Evolutionary conservation across 2,113 vertebrate species (phyloP), one percentile per base, ranked within the genome.

Genomic region (Malurus melanocephalus): DNA sequence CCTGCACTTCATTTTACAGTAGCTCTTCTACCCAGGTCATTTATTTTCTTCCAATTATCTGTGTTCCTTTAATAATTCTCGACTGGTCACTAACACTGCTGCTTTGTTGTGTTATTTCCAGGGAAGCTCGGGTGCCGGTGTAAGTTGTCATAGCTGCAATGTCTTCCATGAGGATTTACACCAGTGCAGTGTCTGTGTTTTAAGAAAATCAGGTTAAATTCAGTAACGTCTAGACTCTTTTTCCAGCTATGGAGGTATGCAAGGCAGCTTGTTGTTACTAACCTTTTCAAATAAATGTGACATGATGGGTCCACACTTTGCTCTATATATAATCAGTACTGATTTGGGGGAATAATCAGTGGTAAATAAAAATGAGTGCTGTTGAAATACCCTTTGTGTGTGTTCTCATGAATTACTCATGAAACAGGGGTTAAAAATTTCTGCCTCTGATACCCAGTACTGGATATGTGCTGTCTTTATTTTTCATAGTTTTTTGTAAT

Each of bases 361-460:
- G 81, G 64, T 89, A 94, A 94, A 95, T 88, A 95, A 87, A 90
- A 95, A 89, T 83, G 65, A 94, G 51, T 71, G 65, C 33, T 87
- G 72, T 81, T 93, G 67, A 93, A 95, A 95, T 67, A 93, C 60
- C 60, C 72, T 94, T 96, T 94, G 93, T 93, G 64, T 84, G 83
- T 82, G 40, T 87, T 90, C 88, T 92, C 80, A 93, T 93, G 80
- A 95, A 94, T 96, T 90, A 93, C 74, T 85, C 74, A 93, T 94
- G 75, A 92, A 94, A 93, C 18, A 66, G 30, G 40, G 75, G 48
- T 88, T 93, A 73, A 43, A 88, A 69, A 92, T 93, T 76, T 89
- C 78, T 84, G 55, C 40, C 30, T 84, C 66, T 64, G 57, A 81
- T 84, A 84, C 12, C 32, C 45, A 60, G 59, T 73, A 93, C 79